These are phyloP conservation scores for Drosophila tani DNA, from an alignment of 1,140 invertebrate genomes.

Conservation along the genomic window DNA sequence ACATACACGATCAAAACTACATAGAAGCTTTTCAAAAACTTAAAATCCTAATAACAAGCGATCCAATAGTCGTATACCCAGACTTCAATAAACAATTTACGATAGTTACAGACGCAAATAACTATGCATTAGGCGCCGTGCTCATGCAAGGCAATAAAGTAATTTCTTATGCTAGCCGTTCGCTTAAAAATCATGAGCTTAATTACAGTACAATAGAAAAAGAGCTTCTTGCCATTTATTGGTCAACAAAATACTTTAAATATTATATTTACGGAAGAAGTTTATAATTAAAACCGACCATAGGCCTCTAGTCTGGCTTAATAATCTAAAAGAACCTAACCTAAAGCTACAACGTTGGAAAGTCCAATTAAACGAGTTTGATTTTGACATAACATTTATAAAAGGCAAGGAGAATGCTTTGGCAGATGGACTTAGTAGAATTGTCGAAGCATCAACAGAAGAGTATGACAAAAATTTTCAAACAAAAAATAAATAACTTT, in stretches of 20 bases:
- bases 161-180: too few species aligned
- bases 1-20: background rate
- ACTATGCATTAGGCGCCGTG: slow-evolving; percentile 32
- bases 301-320: too few species aligned
- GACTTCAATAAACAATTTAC: slow-evolving; percentile 32
- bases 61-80: slow-evolving; percentile 6
- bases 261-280: background rate
- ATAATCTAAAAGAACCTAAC: background rate
- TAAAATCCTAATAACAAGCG: slow-evolving; percentile 2
- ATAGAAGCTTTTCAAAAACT: slow-evolving; percentile 13
- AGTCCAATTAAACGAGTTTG: slow-evolving; percentile 28
- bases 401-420: slow-evolving; percentile 39
- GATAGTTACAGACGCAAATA: slow-evolving; percentile 28
- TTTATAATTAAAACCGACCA: too few species aligned
- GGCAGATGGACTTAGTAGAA: slow-evolving; percentile 26
- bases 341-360: too few species aligned
- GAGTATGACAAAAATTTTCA: too few species aligned
- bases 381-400: slow-evolving; percentile 37
- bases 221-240: slow-evolving; percentile 31
- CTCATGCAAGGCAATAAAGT: slow-evolving; percentile 14
- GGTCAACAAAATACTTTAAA: slow-evolving; percentile 28
- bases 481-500: too few species aligned
- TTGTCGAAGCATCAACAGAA: background rate
- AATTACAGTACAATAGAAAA: slow-evolving; percentile 35
- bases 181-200: background rate